These are phyloP conservation scores for Agrilus planipennis DNA, from an alignment of 1,140 invertebrate species.

Conservation along the genomic window DNA sequence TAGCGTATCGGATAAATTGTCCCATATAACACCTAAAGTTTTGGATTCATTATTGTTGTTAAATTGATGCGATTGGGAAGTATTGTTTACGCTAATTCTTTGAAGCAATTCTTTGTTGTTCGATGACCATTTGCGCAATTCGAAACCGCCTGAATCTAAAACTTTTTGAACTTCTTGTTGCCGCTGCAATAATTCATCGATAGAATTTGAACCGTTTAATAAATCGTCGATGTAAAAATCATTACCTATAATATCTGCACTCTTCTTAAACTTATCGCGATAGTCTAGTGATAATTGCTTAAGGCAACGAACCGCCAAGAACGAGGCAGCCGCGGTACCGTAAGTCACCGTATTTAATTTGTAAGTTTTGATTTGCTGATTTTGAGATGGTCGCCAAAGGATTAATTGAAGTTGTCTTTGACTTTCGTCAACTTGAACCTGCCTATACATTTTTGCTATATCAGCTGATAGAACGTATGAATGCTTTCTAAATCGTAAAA, in stretches of 20 bases:
- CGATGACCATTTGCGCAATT: background rate
- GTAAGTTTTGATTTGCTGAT: constrained; percentile 17
- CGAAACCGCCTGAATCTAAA: background rate
- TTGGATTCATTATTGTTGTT: background rate
- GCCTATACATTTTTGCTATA: constrained; percentile 34
- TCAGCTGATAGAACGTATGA: constrained; percentile 30
- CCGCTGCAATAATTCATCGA: too few species aligned
- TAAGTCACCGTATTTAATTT: constrained; percentile 25
- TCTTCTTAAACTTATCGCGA: background rate
- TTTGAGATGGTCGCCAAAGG: constrained; percentile 16
- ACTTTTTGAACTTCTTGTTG: background rate
- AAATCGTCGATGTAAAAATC: constrained; percentile 2
- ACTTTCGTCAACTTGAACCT: constrained; percentile 28
- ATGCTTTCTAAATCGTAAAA: constrained; percentile 33
- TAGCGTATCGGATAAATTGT: background rate
- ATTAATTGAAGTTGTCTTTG: constrained; percentile 15
- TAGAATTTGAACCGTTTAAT: background rate
- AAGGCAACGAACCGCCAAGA: constrained; percentile 12
- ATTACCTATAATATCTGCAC: background rate
- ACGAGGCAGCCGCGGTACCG: constrained; percentile 17
- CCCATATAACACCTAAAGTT: background rate
- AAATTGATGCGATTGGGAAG: background rate
- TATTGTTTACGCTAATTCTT: background rate
- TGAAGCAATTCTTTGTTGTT: background rate
- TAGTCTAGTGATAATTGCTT: constrained; percentile 6